Evolutionary conservation across 2,113 vertebrate species (phyloP).

Genomic region (Canis aureus): DNA sequence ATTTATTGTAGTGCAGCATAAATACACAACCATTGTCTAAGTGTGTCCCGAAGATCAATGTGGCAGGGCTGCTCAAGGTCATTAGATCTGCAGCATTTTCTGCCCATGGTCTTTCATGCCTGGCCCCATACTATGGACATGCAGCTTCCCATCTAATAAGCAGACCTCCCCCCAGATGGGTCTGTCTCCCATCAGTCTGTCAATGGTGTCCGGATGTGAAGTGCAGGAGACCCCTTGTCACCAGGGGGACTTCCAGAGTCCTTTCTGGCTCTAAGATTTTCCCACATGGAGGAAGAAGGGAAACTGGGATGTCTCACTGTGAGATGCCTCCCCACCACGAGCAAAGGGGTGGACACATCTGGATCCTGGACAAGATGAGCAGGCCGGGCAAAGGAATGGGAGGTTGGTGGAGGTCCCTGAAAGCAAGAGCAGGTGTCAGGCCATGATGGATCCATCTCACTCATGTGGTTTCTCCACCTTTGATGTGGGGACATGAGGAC

Average conservation of each 20-base stretch:
- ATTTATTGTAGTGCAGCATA: accelerated
- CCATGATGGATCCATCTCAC: not conserved
- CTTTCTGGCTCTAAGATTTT: not conserved
- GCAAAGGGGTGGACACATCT: not conserved
- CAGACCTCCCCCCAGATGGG: not conserved
- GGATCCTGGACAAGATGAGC: not conserved
- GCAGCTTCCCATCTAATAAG: no score
- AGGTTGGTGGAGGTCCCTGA: not conserved
- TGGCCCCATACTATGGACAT: accelerated
- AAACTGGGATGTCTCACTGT: not conserved
- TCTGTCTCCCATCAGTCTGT: not conserved
- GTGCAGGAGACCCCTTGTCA: accelerated
- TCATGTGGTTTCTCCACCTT: accelerated
- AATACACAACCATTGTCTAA: not conserved
- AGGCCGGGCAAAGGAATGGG: not conserved
- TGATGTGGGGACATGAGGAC: not conserved
- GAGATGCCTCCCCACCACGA: not conserved
- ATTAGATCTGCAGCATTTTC: not conserved
- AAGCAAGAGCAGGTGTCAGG: not conserved
- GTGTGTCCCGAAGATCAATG: not conserved
- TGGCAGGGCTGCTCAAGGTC: not conserved
- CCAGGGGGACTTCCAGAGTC: not conserved
- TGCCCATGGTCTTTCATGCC: not conserved
- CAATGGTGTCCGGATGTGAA: not conserved
- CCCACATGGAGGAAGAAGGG: not conserved